Conservation (phyloP, 2,888 invertebrate species). For the Nomada ruficornis region DNA sequence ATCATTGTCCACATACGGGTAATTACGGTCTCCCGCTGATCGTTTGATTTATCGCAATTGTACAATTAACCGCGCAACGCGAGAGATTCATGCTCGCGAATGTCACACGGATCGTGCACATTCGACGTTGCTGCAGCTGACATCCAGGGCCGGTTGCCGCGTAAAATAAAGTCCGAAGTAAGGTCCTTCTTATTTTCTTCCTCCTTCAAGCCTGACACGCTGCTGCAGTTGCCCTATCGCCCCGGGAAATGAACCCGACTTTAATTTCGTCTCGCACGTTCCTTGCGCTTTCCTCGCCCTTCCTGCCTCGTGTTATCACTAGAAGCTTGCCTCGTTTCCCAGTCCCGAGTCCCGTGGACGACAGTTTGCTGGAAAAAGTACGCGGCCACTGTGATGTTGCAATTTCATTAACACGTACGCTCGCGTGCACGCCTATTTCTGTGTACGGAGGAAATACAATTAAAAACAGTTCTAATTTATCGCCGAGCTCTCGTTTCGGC, state of each 20-base stretch:
- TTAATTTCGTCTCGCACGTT: slow-evolving; percentile 17
- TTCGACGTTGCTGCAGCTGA: slow-evolving; percentile 49
- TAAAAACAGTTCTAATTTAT: slow-evolving; percentile 42
- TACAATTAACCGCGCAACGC: slow-evolving; percentile 66
- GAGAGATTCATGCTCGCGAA: slow-evolving; percentile 60
- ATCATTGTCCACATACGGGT: slow-evolving; percentile 67
- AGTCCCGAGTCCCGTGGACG: neutral
- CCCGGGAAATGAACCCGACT: neutral
- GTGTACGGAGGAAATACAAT: neutral
- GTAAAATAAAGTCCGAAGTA: slow-evolving; percentile 50
- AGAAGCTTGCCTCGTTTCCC: slow-evolving; percentile 12
- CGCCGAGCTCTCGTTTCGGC: slow-evolving; percentile 4
- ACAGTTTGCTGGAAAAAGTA: neutral
- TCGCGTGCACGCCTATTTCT: neutral
- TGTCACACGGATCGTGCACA: slow-evolving; percentile 35
- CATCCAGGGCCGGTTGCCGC: slow-evolving; percentile 46
- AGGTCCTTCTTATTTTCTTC: neutral
- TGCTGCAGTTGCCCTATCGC: too few relatives aligned
- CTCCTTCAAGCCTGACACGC: neutral
- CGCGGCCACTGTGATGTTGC: neutral
- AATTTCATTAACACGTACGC: slow-evolving; percentile 16
- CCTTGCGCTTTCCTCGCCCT: neutral
- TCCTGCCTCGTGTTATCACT: neutral
- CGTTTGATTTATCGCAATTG: slow-evolving; percentile 71
- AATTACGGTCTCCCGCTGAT: slow-evolving; percentile 70